phyloP scores from a whole-genome alignment of 2,888 invertebrate genomes.

The Congeria kusceri region DNA sequence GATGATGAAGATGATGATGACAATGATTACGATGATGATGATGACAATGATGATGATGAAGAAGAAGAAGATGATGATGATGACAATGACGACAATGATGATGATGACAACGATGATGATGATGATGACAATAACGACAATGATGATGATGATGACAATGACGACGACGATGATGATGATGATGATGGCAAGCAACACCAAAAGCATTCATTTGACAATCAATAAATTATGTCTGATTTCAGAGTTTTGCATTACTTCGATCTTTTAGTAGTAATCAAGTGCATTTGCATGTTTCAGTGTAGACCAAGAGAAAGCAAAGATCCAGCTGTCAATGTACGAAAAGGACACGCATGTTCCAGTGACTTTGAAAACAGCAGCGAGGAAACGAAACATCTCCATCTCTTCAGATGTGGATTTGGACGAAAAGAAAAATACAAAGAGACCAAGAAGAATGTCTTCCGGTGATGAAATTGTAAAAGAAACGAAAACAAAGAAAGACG shows the following conservation, averaged over 20 bases:
- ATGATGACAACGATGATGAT: background rate
- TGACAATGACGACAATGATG: background rate
- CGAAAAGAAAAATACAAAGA: background rate
- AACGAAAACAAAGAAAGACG: too few species aligned
- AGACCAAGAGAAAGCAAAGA: background rate
- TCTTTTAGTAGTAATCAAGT: too few species aligned
- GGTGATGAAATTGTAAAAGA: background rate
- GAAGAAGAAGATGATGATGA: conserved; percentile 8
- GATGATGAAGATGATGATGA: too few species aligned
- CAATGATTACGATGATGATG: too few species aligned
- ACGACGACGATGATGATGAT: background rate
- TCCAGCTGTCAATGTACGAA: background rate
- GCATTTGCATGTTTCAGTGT: too few species aligned
- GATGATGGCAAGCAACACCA: too few species aligned
- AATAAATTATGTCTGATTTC: too few species aligned
- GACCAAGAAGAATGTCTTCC: background rate
- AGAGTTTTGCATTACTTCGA: too few species aligned
- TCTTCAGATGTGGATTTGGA: background rate
- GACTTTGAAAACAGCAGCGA: background rate
- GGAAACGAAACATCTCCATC: background rate
- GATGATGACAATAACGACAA: too few species aligned
- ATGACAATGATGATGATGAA: background rate
- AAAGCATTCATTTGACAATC: too few species aligned
- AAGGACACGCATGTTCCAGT: background rate
- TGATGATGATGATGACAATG: background rate